Evolutionary conservation across 2,888 invertebrate genomes (phyloP).

Genomic region (Acleris sparsana): DNA sequence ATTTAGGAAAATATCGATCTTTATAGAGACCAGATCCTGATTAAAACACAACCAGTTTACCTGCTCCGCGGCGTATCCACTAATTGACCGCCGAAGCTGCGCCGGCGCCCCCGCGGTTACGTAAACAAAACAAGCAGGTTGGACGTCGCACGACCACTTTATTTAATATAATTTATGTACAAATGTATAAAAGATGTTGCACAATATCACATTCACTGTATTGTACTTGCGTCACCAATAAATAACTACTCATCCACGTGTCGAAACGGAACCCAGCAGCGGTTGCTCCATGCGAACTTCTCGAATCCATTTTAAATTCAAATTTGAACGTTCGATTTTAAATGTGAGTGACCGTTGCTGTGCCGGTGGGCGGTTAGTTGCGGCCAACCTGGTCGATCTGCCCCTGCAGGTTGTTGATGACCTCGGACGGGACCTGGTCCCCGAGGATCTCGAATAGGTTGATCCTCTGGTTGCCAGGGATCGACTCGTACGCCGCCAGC

Average conservation of each 20-base stretch:
- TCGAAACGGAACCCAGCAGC: constrained; percentile 42
- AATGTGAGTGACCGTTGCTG: constrained; percentile 21
- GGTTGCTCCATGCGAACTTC: constrained; percentile 43
- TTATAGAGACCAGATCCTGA: constrained; percentile 18
- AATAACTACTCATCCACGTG: constrained; percentile 55
- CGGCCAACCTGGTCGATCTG: constrained; percentile 93
- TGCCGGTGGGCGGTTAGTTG: constrained; percentile 56
- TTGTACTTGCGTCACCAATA: constrained; percentile 74
- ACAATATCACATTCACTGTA: constrained; percentile 76
- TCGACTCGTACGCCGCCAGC: constrained; percentile 92
- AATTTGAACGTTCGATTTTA: constrained; percentile 18
- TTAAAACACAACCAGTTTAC: constrained; percentile 23
- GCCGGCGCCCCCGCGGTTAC: constrained; percentile 45
- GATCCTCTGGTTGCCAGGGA: constrained; percentile 92
- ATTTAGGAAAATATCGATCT: not conserved
- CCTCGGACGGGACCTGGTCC: constrained; percentile 93
- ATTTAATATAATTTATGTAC: constrained; percentile 72
- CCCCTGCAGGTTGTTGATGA: constrained; percentile 92
- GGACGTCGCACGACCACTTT: constrained; percentile 63
- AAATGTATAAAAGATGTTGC: constrained; percentile 75
- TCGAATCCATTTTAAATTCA: constrained; percentile 32
- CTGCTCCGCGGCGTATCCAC: constrained; percentile 11
- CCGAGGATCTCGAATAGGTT: constrained; percentile 93
- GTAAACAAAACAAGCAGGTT: constrained; percentile 59
- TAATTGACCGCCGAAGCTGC: constrained; percentile 24